Base-by-base conservation (phyloP, 2,888 invertebrate species). In the Agonopterix arenella region DNA sequence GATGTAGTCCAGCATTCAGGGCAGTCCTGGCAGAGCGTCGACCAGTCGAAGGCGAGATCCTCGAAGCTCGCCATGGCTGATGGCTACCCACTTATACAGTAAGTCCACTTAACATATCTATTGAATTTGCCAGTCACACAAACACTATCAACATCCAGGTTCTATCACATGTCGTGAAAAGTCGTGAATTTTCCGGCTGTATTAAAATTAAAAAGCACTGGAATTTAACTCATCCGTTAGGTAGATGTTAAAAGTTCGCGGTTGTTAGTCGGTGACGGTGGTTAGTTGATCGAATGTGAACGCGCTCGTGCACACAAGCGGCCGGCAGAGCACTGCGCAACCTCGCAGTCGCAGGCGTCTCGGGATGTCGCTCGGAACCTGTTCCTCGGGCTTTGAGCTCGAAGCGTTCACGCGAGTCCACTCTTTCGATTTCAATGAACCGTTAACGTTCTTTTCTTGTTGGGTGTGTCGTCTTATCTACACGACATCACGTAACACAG, bases 21-120 rank as follows among this genome's bases (percentile, higher is more conserved):
- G 58, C 90, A 91, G 58, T 92, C 91, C 78, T 91, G 91, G 71
- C 91, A 91, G 51, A 93, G 86, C 73, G 90, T 82, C 60, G 89
- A 88, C 93, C 93, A 93, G 74, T 93, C 93, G 73, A 90, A 88
- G 69, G 91, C 84, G 63, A 93, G 88, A 70, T 93, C 93, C 67
- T 90, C 85, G 75, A 91, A 91, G 74, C 90, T 91, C 66, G 93
- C 93, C 93, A 93, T 93, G 59, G 62, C 64, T 43, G 43, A 10
- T 4, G 40, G 10, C 40, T 68, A 71, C 68, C 66, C 72, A 67
- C 70, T 70, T 67, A 28, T 28, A 28, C 68, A 49, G 11, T 36
- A 61, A 72, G 73, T 75, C 64, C 73, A 72, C 73, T 54, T 55
- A 68, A 62, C 74, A 78, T 79, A 63, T 67, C 50, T 60, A 62